phyloP scores from a whole-genome alignment of 2,797 vertebrate species.

The Cuculus canorus region DNA sequence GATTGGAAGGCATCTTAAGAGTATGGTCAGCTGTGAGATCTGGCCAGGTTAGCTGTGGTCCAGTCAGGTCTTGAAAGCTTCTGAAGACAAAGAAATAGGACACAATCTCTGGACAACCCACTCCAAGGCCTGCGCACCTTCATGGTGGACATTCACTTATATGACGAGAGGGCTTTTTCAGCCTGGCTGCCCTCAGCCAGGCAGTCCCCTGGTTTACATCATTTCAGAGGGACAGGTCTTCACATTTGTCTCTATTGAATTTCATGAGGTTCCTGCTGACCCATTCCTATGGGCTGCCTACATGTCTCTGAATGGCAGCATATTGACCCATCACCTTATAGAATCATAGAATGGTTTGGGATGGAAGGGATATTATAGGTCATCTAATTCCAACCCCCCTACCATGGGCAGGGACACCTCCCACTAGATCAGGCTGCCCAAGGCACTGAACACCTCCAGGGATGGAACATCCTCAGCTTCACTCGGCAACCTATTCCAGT shows the following conservation, averaged over 20 bases:
- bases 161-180: neutral
- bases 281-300: neutral
- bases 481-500: too few relatives aligned
- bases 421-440: too few relatives aligned
- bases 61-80: neutral
- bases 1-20: neutral
- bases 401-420: too few relatives aligned
- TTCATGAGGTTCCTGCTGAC: neutral
- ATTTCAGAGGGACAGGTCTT: neutral
- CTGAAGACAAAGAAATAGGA: neutral
- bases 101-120: neutral
- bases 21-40: neutral
- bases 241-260: neutral
- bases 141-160: rapidly evolving
- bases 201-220: neutral
- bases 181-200: neutral
- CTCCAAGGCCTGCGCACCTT: neutral
- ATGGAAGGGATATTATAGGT: too few relatives aligned
- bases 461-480: too few relatives aligned
- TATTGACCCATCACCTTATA: neutral
- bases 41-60: neutral
- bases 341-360: too few relatives aligned
- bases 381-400: too few relatives aligned
- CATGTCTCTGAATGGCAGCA: neutral
- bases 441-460: too few relatives aligned